These are phyloP conservation scores for Neelides sp. DNA, from an alignment of 1,140 invertebrate genomes.

Conservation along the genomic window DNA sequence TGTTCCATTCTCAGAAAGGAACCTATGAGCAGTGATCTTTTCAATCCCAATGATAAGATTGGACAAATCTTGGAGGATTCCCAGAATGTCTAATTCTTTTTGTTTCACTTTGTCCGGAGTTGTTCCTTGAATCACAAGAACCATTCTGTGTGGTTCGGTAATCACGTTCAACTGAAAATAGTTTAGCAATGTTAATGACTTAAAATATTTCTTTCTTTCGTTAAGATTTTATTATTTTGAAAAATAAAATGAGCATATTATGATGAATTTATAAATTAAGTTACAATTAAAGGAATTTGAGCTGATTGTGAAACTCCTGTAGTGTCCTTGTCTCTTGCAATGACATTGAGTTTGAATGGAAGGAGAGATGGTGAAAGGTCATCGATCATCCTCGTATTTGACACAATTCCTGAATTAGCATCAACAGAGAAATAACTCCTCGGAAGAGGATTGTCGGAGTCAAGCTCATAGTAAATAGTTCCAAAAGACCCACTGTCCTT, in stretches of 20 bases:
- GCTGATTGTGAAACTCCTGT: constrained; percentile 40
- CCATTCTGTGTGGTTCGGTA: constrained; percentile 53
- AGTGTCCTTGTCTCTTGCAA: constrained; percentile 62
- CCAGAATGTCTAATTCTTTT: constrained; percentile 49
- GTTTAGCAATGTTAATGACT: background rate
- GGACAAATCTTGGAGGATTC: constrained; percentile 57
- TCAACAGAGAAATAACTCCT: constrained; percentile 56
- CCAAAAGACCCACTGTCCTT: constrained; percentile 67
- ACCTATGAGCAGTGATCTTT: constrained; percentile 54
- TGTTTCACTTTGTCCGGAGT: constrained; percentile 55
- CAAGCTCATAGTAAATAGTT: constrained; percentile 51
- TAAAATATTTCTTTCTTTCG: constrained; percentile 4
- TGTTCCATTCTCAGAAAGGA: constrained; percentile 54
- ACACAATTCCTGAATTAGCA: constrained; percentile 54
- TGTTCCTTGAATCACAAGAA: constrained; percentile 59
- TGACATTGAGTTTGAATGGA: constrained; percentile 58
- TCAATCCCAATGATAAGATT: constrained; percentile 64
- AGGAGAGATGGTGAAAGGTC: constrained; percentile 46
- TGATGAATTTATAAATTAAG: constrained; percentile 24
- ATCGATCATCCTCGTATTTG: constrained; percentile 56
- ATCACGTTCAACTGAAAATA: constrained; percentile 49
- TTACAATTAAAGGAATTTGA: constrained; percentile 50
- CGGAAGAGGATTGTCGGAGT: constrained; percentile 36
- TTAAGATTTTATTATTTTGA: background rate
- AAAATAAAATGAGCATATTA: background rate